Conservation (phyloP, 2,113 vertebrate genomes). For the Elephas maximus region DNA sequence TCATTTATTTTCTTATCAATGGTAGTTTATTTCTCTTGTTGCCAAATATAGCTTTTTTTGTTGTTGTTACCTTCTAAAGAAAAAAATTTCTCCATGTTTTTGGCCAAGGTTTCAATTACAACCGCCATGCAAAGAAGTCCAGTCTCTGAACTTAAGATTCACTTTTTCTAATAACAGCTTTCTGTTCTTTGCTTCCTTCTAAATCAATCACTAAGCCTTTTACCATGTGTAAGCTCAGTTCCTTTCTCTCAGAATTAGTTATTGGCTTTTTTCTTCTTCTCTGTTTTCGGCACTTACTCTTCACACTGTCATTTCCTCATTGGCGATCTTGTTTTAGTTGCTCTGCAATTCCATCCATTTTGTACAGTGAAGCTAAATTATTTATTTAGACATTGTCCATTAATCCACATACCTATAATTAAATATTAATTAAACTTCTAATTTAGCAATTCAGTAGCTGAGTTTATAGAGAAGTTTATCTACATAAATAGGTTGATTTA, state of each 20-base stretch:
- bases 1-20: background rate
- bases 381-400: background rate
- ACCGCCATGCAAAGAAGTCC: background rate
- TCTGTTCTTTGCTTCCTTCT: background rate
- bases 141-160: background rate
- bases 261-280: background rate
- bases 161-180: background rate
- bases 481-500: background rate
- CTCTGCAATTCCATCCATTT: background rate
- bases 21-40: background rate
- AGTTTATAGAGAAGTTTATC: background rate
- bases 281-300: background rate
- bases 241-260: background rate
- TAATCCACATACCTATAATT: conserved; percentile 7
- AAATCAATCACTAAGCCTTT: background rate
- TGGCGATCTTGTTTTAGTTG: background rate
- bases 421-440: conserved; percentile 51
- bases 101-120: background rate
- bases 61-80: background rate
- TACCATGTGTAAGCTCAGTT: background rate
- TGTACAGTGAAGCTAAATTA: background rate
- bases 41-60: background rate
- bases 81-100: background rate
- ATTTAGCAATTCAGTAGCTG: conserved; percentile 13
- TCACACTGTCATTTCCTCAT: background rate